phyloP scores from a whole-genome alignment of 2,888 invertebrate genomes.

The Stramonita haemastoma region DNA sequence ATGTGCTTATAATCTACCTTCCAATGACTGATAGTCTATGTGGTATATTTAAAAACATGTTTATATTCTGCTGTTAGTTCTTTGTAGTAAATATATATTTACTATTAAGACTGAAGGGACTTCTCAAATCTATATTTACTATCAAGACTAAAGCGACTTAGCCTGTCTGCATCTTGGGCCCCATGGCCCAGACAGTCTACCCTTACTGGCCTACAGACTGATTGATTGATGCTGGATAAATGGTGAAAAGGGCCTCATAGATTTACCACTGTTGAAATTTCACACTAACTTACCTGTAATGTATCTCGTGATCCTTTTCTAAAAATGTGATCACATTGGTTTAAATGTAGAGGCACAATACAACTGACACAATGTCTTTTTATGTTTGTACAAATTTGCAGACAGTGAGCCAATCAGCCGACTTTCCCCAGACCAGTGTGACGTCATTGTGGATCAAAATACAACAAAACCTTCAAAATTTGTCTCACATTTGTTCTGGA shows the following conservation, averaged over 20 bases:
- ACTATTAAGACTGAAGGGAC: background rate
- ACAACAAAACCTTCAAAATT: background rate
- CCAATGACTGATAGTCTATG: too few relatives aligned
- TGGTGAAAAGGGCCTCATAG: background rate
- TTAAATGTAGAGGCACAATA: background rate
- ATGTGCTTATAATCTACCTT: too few relatives aligned
- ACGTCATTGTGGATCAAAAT: background rate
- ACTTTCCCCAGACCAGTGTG: background rate
- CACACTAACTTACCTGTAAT: background rate
- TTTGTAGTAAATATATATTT: background rate
- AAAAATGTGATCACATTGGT: background rate
- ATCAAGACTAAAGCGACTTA: too few relatives aligned
- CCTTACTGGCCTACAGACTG: background rate
- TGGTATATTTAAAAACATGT: too few relatives aligned
- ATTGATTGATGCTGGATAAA: too few relatives aligned
- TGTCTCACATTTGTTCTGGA: background rate
- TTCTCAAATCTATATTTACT: too few relatives aligned
- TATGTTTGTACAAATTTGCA: background rate
- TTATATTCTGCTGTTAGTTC: too few relatives aligned
- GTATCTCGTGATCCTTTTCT: background rate
- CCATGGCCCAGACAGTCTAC: background rate
- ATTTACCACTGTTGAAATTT: background rate
- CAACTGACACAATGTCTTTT: constrained; percentile 3
- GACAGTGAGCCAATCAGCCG: background rate
- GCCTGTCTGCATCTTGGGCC: too few relatives aligned